Conservation (phyloP, 2,113 vertebrate genomes). For the Prionailurus viverrinus region DNA sequence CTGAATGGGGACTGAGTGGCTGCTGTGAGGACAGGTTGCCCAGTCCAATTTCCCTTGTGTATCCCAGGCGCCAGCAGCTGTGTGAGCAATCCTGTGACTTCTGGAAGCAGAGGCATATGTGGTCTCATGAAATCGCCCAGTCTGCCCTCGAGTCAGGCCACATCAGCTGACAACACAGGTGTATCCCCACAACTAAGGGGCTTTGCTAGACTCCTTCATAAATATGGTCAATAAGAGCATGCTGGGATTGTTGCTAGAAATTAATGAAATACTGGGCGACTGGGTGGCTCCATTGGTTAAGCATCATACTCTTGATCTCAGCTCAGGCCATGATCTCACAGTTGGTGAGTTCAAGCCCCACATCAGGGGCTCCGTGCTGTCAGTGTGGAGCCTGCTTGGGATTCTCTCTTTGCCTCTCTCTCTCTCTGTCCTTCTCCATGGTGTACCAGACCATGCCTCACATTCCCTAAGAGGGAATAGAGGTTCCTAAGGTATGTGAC, state of each 20-base stretch:
- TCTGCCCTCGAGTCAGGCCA: not conserved
- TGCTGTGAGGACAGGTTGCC: not conserved
- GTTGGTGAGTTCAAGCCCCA: too few relatives aligned
- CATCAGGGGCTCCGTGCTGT: too few relatives aligned
- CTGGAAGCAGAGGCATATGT: not conserved
- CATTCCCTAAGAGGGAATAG: not conserved
- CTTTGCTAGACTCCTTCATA: not conserved
- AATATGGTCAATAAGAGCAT: not conserved
- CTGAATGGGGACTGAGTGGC: not conserved
- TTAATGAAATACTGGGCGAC: not conserved
- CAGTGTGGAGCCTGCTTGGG: too few relatives aligned
- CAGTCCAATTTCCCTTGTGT: not conserved
- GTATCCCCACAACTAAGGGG: rapidly evolving
- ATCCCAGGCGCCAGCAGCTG: too few relatives aligned
- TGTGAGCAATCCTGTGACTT: not conserved
- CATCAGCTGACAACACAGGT: not conserved
- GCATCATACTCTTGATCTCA: too few relatives aligned
- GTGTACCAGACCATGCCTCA: rapidly evolving
- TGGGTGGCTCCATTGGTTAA: too few relatives aligned
- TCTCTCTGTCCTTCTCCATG: too few relatives aligned
- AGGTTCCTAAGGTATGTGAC: too few relatives aligned
- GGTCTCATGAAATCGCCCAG: not conserved
- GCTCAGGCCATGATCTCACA: too few relatives aligned
- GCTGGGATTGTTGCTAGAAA: not conserved
- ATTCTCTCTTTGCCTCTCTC: too few relatives aligned